Evolutionary conservation across 2,888 invertebrate genomes (phyloP), one percentile per base, ranked within the genome.

Genomic region (Cephonodes hylas): DNA sequence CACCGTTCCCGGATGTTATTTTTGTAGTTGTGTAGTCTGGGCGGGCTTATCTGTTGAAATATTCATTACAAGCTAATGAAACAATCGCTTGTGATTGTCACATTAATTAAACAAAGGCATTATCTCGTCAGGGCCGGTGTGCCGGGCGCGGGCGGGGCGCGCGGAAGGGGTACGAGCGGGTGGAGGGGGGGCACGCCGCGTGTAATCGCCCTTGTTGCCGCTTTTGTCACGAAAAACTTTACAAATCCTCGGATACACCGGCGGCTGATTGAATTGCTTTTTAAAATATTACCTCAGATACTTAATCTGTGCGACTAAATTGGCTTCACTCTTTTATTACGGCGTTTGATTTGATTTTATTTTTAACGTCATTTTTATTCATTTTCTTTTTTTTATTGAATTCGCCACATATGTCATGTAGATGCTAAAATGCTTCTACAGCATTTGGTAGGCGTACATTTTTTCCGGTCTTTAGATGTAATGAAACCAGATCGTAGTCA

Each of bases 31-130:
- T 27, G 18, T 27, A 2, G 22, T 18, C 27, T 10, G 3, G 18
- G 23, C 45, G 10, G 23, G 10, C 31, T 27, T 27, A 20, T 53
- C 48, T 53, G 27, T 10, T 53, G 27, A 53, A 53, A 31, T 53
- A 53, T 53, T 53, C 53, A 53, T 53, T 18, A 53, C 53, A 27
- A 53, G 18, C 27, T 53, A 53, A 53, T 27, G 48, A 53, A 53
- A 53, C 53, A 53, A 31, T 53, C 31, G 53, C 53, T 53, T 31
- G 27, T 53, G 53, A 53, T 53, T 53, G 53, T 53, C 31, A 31
- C 53, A 53, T 53, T 53, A 53, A 53, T 53, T 53, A 53, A 27
- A 31, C 53, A 53, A 53, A 27, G 18, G 18, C 53, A 31, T 53
- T 53, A 31, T 31, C 53, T 53, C 38, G 31, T 18, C 20, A 3